A percentile compares a stretch with the other conserved stretches of the same genome.
Evolutionary conservation across 2,888 invertebrate genomes (phyloP).

Genomic region (Gasteruption jaculator): DNA sequence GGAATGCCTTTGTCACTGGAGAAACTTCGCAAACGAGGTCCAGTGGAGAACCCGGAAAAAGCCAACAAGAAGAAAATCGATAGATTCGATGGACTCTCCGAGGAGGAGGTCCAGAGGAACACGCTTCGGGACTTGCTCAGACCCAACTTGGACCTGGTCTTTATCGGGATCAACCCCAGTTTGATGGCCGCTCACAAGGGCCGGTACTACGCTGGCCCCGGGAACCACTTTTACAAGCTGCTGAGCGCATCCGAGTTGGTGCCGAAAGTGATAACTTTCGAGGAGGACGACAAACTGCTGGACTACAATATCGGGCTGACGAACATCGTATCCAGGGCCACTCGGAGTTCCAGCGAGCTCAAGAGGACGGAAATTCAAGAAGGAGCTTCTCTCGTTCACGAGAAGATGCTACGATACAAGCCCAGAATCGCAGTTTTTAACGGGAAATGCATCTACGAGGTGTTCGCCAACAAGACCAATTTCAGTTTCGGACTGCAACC

Average conservation of each 20-base stretch:
- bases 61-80: slow-evolving; percentile 29
- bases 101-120: slow-evolving; percentile 40
- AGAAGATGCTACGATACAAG: slow-evolving; percentile 37
- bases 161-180: slow-evolving; percentile 48
- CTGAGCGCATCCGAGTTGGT: slow-evolving; percentile 39
- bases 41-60: slow-evolving; percentile 15
- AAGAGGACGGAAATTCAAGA: slow-evolving; percentile 41
- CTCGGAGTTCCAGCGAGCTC: slow-evolving; percentile 43
- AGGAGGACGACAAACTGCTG: slow-evolving; percentile 40
- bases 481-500: slow-evolving; percentile 45
- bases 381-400: slow-evolving; percentile 34
- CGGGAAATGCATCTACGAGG: slow-evolving; percentile 48
- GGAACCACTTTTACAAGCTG: slow-evolving; percentile 49
- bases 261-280: slow-evolving; percentile 34
- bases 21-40: slow-evolving; percentile 34
- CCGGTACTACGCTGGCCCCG: slow-evolving; percentile 47
- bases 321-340: slow-evolving; percentile 44
- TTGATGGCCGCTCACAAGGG: slow-evolving; percentile 45
- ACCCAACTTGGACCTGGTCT: slow-evolving; percentile 39
- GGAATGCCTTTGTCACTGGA: slow-evolving; percentile 34
- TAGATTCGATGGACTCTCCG: slow-evolving; percentile 43
- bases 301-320: slow-evolving; percentile 44
- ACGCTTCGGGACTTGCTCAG: slow-evolving; percentile 41
- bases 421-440: slow-evolving; percentile 47
- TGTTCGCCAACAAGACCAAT: slow-evolving; percentile 34